Conservation (phyloP, 2,113 vertebrate species). For the Anseranas semipalmata region DNA sequence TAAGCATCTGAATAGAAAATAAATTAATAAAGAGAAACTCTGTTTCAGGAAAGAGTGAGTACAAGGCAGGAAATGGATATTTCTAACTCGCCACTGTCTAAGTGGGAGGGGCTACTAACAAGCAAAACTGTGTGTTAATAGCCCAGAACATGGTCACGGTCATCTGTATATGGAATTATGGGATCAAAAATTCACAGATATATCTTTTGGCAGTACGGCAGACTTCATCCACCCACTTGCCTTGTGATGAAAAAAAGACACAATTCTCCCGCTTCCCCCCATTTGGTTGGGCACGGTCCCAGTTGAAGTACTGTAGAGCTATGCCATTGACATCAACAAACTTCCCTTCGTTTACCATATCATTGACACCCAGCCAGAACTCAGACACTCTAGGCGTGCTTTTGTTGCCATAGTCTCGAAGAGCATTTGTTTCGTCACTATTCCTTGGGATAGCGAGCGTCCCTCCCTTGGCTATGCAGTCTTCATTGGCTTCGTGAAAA, state of each 20-base stretch:
- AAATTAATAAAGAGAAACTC: slow-evolving; percentile 39
- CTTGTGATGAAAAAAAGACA: slow-evolving; percentile 86
- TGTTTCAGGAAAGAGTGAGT: neutral
- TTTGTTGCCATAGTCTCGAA: slow-evolving; percentile 88
- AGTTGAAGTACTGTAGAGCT: slow-evolving; percentile 87
- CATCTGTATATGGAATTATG: slow-evolving; percentile 50
- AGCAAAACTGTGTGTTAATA: neutral
- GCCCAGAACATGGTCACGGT: neutral
- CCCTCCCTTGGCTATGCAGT: slow-evolving; percentile 95
- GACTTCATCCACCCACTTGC: slow-evolving; percentile 92
- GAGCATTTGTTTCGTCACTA: slow-evolving; percentile 82
- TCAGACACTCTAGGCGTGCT: slow-evolving; percentile 82
- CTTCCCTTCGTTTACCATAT: slow-evolving; percentile 90
- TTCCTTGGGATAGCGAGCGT: slow-evolving; percentile 89
- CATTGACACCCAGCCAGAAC: slow-evolving; percentile 94
- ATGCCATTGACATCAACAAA: slow-evolving; percentile 93
- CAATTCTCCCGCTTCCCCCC: slow-evolving; percentile 93
- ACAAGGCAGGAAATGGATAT: neutral
- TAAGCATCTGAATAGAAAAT: slow-evolving; percentile 39
- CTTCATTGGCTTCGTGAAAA: slow-evolving; percentile 94
- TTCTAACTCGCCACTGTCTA: neutral
- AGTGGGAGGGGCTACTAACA: neutral
- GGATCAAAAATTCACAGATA: slow-evolving; percentile 94
- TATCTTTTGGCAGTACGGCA: slow-evolving; percentile 92
- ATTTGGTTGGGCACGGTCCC: slow-evolving; percentile 90